phyloP scores from a whole-genome alignment of 2,888 invertebrate genomes.

The Ptychoptera contaminata region DNA sequence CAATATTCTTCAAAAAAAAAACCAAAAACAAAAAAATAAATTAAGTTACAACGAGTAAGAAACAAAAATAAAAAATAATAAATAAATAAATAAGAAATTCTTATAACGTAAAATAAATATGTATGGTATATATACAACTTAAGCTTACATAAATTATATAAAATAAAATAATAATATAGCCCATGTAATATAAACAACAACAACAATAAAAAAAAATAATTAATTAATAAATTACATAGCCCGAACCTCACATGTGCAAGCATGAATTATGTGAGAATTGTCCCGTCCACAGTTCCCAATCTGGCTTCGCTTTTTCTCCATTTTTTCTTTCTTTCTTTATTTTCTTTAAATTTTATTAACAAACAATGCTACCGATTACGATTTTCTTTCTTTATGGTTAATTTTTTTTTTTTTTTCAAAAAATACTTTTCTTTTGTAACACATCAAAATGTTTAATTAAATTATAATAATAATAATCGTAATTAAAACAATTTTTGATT shows the following conservation, averaged over 20 bases:
- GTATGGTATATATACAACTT: conserved; percentile 16
- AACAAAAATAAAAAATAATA: too few relatives aligned
- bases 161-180: conserved; percentile 14
- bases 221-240: conserved; percentile 10
- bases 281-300: conserved; percentile 65
- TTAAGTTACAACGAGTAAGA: too few relatives aligned
- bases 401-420: neutral
- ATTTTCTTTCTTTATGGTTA: neutral
- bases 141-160: conserved; percentile 11
- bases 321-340: conserved; percentile 8
- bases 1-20: too few relatives aligned
- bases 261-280: conserved; percentile 49
- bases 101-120: conserved; percentile 6
- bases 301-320: conserved; percentile 35
- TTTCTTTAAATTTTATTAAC: neutral
- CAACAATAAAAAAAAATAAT: conserved; percentile 7
- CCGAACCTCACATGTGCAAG: conserved; percentile 20
- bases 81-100: too few relatives aligned
- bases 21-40: too few relatives aligned
- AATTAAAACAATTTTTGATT: too few relatives aligned
- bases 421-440: neutral
- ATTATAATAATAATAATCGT: too few relatives aligned
- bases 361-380: too few relatives aligned
- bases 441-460: neutral
- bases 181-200: conserved; percentile 6